Evolutionary conservation across 2,113 vertebrate species (phyloP), one percentile per base, ranked within the genome.

Genomic region (Pogonocichla stellata): DNA sequence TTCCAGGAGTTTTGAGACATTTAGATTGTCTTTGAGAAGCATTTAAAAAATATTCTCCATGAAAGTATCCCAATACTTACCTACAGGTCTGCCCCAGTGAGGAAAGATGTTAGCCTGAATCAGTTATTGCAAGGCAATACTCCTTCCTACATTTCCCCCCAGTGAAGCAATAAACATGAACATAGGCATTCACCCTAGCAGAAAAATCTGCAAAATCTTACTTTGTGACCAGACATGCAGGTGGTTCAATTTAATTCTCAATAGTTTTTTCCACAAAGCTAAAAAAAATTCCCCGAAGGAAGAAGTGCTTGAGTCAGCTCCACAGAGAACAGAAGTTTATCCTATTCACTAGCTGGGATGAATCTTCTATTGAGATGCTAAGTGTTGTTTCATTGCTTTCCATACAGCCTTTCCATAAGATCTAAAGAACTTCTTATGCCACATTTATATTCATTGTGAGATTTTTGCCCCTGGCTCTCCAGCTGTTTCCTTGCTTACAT

Each of bases 331-430:
- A 93, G 77, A 93, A 94, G 95, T 91, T 95, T 92, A 78, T 86
- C 74, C 75, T 90, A 86, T 94, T 96, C 88, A 93, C 22, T 53
- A 74, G 90, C 48, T 92, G 64, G 29, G 69, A 92, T 92, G 86
- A 90, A 67, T 94, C 85, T 88, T 93, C 75, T 93, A 90, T 91
- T 97, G 83, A 97, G 92, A 95, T 96, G 96, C 92, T 93, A 95
- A 95, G 69, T 94, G 78, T 82, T 77, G 51, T 77, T 90, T 92
- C 75, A 74, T 56, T 96, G 82, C 88, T 38, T 95, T 85, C 90
- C 45, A 62, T 80, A 73, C 75, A 94, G 80, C 56, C 38, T 64
- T 96, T 88, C 82, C 58, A 36, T 70, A 80, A 83, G 47, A 80
- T 91, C 56, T 90, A 53, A 96, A 83, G 36, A 88, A 74, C 51